Evolutionary conservation across 2,113 vertebrate genomes (phyloP), one percentile per base, ranked within the genome.

Genomic region (Pseudorasbora parva): DNA sequence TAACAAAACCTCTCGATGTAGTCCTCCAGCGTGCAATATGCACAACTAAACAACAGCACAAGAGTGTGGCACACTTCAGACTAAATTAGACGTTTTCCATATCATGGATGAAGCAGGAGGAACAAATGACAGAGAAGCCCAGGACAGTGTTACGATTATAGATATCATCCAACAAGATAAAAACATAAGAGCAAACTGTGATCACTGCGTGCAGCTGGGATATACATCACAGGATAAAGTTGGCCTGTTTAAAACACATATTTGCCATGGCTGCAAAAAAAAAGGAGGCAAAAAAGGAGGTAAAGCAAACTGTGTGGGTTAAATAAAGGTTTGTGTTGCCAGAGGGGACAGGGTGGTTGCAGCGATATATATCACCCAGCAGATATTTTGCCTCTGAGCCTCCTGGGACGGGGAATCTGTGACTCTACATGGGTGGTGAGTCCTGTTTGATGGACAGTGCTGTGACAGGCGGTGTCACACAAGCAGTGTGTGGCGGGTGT

Each of bases 381-480:
- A 79, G 77, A 79, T 79, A 79, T 79, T 79, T 64, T 37, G 74
- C 77, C 81, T 51, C 59, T 25, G 17, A 83, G 72, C 45, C 71
- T 76, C 72, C 27, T 75, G 81, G 57, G 57, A 83, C 1, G 27
- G 72, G 23, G 33, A 62, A 64, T 76, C 41, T 51, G 82, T 75
- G 81, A 60, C 59, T 69, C 84, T 72, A 30, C 30, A 49, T 68
- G 84, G 78, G 71, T 37, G 49, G 57, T n/a, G 27, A 64, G 73
- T 66, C 51, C 60, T 66, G 88, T 86, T 87, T 89, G 90, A 91
- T 88, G 91, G 90, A 87, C 84, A 91, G 89, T 89, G 86, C 86
- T 85, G 86, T 89, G 92, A 91, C 91, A 93, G 88, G 89, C 84
- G 33, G 0, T 90, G 91, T 91, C 88, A 89, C 89, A 79, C 80